Conservation (phyloP, 2,888 invertebrate genomes). For the Drosophila infuscata region DNA sequence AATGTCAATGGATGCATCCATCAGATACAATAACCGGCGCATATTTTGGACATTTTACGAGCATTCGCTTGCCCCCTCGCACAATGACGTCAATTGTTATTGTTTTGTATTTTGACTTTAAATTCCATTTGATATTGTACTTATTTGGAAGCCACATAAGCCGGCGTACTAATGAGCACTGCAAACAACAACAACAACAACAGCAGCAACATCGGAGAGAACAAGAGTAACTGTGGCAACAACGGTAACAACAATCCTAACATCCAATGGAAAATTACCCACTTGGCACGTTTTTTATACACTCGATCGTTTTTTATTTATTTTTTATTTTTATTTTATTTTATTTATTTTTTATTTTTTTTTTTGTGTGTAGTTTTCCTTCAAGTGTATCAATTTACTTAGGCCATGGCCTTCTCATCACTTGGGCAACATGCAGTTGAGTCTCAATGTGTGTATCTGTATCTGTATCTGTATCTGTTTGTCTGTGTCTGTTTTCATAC, state of each 20-base stretch:
- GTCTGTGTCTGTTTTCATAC: background rate
- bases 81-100: constrained; percentile 59
- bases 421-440: constrained; percentile 31
- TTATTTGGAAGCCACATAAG: constrained; percentile 52
- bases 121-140: constrained; percentile 45
- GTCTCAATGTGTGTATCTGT: background rate
- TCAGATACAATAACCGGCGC: constrained; percentile 51
- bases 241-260: constrained; percentile 30
- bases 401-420: constrained; percentile 40
- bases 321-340: constrained; percentile 17
- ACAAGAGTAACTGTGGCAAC: constrained; percentile 20
- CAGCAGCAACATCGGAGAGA: constrained; percentile 8
- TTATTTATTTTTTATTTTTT: constrained; percentile 11
- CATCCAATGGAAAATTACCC: constrained; percentile 75
- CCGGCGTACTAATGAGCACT: constrained; percentile 60
- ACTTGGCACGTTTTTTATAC: constrained; percentile 60
- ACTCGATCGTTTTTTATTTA: constrained; percentile 15
- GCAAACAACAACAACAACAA: constrained; percentile 44
- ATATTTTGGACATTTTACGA: constrained; percentile 47
- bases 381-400: constrained; percentile 47
- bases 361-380: constrained; percentile 32
- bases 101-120: constrained; percentile 47
- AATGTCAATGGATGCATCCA: constrained; percentile 73
- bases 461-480: background rate
- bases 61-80: constrained; percentile 19